Evolutionary conservation across 2,888 invertebrate species (phyloP), one percentile per base, ranked within the genome.

Genomic region (Tetheella fluctuosa): DNA sequence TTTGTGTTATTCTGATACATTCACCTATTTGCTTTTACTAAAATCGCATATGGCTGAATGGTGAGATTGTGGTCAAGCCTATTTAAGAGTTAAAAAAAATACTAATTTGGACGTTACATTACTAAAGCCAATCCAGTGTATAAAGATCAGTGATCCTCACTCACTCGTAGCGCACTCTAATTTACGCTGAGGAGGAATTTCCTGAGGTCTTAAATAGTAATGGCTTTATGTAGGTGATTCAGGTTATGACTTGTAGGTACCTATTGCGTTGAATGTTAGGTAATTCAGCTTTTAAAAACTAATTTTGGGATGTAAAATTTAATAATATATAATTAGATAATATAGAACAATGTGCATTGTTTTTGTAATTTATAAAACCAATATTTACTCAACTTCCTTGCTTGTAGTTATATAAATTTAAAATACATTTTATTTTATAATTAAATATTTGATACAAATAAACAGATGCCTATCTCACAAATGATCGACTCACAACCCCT

Each of bases 401-500:
- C n/a, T n/a, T n/a, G n/a, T n/a, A n/a, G n/a, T n/a, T n/a, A n/a
- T n/a, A n/a, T n/a, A n/a, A n/a, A n/a, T n/a, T n/a, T n/a, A n/a
- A n/a, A n/a, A n/a, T n/a, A n/a, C n/a, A n/a, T n/a, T 25, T 25
- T 25, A 25, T 25, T 37, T 37, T 37, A 37, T 13, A 3, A 5
- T 30, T 39, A 39, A 39, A 15, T 4, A 17, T 42, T 42, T 17
- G 5, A n/a, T 42, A n/a, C 17, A 4, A 42, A 42, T 42, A 42
- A 17, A 42, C 42, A 7, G 42, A 42, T 2, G 0, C 10, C 10
- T 42, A 42, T 17, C 48, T 48, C 20, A 10, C 48, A 48, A 20
- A 48, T 48, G 48, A 48, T 48, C 48, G 20, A 48, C 7, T 20
- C 17, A 48, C 42, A 39, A 39, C n/a, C n/a, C 39, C 39, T 39